These are phyloP conservation scores for Melanotaenia parkinsoni DNA, from an alignment of 2,797 vertebrate genomes.

Conservation along the genomic window DNA sequence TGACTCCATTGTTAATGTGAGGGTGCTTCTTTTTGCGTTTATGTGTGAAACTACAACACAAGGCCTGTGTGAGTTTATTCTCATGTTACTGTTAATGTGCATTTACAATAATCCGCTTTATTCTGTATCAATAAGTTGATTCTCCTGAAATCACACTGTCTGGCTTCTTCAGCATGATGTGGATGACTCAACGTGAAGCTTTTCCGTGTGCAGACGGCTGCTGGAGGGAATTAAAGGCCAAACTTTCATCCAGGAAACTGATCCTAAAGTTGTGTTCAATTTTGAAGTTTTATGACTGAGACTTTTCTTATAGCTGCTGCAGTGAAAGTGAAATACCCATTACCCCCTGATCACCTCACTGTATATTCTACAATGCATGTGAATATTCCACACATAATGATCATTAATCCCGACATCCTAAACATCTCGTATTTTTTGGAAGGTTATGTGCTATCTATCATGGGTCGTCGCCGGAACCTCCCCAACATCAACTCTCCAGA, in stretches of 20 bases:
- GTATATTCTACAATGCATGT: neutral
- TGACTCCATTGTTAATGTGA: slow-evolving; percentile 1
- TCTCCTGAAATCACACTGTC: too few relatives aligned
- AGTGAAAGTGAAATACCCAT: neutral
- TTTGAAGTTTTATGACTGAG: too few relatives aligned
- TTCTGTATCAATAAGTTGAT: too few relatives aligned
- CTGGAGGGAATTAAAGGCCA: too few relatives aligned
- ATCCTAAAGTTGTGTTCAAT: neutral
- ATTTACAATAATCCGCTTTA: too few relatives aligned
- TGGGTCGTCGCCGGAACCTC: slow-evolving; percentile 89
- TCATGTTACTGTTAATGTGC: too few relatives aligned
- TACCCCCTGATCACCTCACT: neutral
- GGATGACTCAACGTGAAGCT: neutral
- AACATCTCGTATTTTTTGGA: neutral
- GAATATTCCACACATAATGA: neutral
- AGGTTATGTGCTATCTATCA: slow-evolving; percentile 91
- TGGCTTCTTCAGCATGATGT: too few relatives aligned
- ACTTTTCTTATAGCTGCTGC: too few relatives aligned
- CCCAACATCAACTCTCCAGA: slow-evolving; percentile 84
- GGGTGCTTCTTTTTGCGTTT: slow-evolving; percentile 29
- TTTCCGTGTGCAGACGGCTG: neutral
- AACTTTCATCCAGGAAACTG: neutral
- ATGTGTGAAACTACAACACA: slow-evolving; percentile 6
- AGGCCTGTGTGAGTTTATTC: neutral
- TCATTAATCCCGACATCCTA: neutral